These are phyloP conservation scores for Coelinius sp. DNA, from an alignment of 2,888 invertebrate species.

Conservation along the genomic window DNA sequence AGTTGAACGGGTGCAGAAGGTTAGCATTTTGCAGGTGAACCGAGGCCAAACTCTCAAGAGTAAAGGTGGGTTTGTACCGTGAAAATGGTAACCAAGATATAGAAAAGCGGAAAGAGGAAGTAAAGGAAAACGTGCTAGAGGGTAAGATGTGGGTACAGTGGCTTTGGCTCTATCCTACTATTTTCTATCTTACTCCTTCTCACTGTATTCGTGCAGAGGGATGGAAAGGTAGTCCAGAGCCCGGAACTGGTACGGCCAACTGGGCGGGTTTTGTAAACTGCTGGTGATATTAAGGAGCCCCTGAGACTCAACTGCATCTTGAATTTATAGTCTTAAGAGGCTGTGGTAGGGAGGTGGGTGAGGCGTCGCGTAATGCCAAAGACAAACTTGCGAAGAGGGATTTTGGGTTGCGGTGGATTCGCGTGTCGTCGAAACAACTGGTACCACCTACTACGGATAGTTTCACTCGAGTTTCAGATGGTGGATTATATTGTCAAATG, in stretches of 20 bases:
- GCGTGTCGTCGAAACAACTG: constrained; percentile 21
- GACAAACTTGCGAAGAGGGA: constrained; percentile 60
- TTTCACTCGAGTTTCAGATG: background rate
- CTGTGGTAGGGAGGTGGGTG: constrained; percentile 15
- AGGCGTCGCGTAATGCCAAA: constrained; percentile 59
- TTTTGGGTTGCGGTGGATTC: constrained; percentile 1
- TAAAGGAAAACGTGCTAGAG: constrained; percentile 21
- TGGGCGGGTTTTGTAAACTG: constrained; percentile 37
- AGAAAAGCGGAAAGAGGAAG: constrained; percentile 29
- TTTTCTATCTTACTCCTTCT: background rate
- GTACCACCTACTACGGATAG: background rate
- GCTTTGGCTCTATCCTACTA: background rate
- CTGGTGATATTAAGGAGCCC: constrained; percentile 38
- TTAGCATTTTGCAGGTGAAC: constrained; percentile 39
- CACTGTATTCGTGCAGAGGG: background rate
- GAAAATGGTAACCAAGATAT: constrained; percentile 23
- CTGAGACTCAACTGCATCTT: constrained; percentile 21
- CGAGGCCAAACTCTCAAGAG: constrained; percentile 28
- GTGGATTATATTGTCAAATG: background rate
- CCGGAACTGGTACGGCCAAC: constrained; percentile 32
- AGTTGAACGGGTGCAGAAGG: constrained; percentile 22
- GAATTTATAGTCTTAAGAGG: constrained; percentile 38
- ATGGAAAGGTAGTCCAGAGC: background rate
- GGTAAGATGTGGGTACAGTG: constrained; percentile 25
- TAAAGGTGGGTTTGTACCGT: constrained; percentile 2